Evolutionary conservation across 2,888 invertebrate genomes (phyloP).

Genomic region (Scaptomyza tumidula): DNA sequence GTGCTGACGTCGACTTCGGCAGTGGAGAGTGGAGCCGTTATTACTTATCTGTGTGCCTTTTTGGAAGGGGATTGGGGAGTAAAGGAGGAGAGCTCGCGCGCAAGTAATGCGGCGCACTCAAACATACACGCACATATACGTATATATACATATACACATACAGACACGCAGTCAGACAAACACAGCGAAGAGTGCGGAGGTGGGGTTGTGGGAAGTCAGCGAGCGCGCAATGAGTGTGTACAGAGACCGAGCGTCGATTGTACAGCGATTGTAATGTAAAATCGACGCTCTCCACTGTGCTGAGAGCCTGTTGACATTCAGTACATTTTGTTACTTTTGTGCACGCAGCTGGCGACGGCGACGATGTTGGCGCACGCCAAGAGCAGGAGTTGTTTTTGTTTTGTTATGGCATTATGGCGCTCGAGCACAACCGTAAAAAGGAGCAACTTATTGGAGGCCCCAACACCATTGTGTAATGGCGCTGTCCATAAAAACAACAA

Average conservation of each 20-base stretch:
- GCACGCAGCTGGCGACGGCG: slow-evolving; percentile 71
- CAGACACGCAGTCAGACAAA: slow-evolving; percentile 27
- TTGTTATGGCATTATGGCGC: slow-evolving; percentile 1
- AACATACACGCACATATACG: slow-evolving; percentile 30
- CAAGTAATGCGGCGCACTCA: slow-evolving; percentile 60
- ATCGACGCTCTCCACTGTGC: slow-evolving; percentile 68
- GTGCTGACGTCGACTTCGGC: slow-evolving; percentile 45
- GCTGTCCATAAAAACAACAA: slow-evolving; percentile 2
- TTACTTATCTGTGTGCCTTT: slow-evolving; percentile 50
- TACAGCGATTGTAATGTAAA: slow-evolving; percentile 83
- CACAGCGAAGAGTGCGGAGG: slow-evolving; percentile 10
- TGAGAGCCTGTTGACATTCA: slow-evolving; percentile 84
- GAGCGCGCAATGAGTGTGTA: slow-evolving; percentile 76
- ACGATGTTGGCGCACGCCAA: slow-evolving; percentile 29
- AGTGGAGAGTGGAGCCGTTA: slow-evolving; percentile 62
- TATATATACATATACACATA: slow-evolving; percentile 20
- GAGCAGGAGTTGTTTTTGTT: slow-evolving; percentile 41
- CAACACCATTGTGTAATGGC: slow-evolving; percentile 32
- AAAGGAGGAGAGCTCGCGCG: slow-evolving; percentile 46
- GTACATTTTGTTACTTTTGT: slow-evolving; percentile 85
- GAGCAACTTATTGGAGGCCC: slow-evolving; percentile 10
- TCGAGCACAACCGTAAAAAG: slow-evolving; percentile 31
- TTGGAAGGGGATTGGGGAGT: slow-evolving; percentile 24
- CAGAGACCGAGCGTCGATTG: slow-evolving; percentile 66
- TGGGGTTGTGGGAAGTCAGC: slow-evolving; percentile 28